Percentiles rank a stretch among this genome's conserved stretches.
Evolutionary conservation across 2,113 vertebrate species (phyloP).

Genomic region (Trochalopteron elliotii): DNA sequence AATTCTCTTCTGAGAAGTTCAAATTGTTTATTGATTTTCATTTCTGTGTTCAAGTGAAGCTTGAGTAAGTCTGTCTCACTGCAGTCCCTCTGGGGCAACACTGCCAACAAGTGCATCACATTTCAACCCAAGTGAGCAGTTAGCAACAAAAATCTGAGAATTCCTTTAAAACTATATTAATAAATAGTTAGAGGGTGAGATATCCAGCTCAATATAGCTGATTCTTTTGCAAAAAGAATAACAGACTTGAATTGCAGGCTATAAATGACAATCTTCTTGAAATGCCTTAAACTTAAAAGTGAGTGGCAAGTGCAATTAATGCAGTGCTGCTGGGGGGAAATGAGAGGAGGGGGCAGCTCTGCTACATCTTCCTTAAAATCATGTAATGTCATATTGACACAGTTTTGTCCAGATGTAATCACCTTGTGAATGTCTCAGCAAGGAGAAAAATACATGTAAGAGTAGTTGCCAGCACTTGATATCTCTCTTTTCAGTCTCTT

Average conservation of each 20-base stretch:
- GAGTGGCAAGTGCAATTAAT: not conserved
- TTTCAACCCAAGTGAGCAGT: conserved; percentile 73
- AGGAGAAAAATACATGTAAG: not conserved
- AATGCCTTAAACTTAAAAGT: not conserved
- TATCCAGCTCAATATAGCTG: conserved; percentile 67
- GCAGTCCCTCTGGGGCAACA: conserved; percentile 77
- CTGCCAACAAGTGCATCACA: conserved; percentile 75
- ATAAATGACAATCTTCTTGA: conserved; percentile 23
- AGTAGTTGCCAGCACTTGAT: not conserved
- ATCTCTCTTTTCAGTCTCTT: not conserved
- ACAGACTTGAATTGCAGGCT: conserved; percentile 1
- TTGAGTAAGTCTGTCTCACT: conserved; percentile 90
- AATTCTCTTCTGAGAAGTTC: conserved; percentile 96
- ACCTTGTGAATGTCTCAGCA: not conserved
- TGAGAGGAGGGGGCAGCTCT: not conserved
- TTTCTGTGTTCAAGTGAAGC: conserved; percentile 95
- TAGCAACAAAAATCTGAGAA: conserved; percentile 70
- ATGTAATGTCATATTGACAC: not conserved
- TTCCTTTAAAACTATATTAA: conserved; percentile 78
- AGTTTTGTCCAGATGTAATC: not conserved
- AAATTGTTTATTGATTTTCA: conserved; percentile 99
- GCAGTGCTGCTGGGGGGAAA: not conserved
- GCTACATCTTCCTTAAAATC: not conserved
- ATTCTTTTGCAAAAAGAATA: conserved; percentile 58
- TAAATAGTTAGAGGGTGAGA: conserved; percentile 66